phyloP scores from a whole-genome alignment of 2,888 invertebrate species.

The Orthosia gracilis region DNA sequence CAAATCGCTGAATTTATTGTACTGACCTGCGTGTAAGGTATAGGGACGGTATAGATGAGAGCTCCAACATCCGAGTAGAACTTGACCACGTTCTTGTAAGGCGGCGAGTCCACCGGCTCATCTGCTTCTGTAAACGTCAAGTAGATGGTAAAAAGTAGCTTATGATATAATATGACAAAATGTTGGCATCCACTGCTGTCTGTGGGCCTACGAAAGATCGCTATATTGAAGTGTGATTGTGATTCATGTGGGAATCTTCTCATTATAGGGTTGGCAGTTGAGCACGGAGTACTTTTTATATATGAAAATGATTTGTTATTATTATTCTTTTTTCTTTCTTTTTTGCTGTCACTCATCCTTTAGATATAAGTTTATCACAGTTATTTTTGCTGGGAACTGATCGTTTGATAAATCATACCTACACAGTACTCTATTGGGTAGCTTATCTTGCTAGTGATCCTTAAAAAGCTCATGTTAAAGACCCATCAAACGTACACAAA shows the following conservation, averaged over 20 bases:
- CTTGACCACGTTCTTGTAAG: constrained; percentile 96
- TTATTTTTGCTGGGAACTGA: not conserved
- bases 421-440: not conserved
- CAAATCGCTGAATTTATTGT: not conserved
- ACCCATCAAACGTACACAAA: not conserved
- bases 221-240: not conserved
- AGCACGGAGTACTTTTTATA: not conserved
- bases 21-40: constrained; percentile 94
- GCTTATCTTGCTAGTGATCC: not conserved
- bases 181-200: not conserved
- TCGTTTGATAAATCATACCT: not conserved
- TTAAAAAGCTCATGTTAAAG: not conserved
- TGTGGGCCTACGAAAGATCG: no score
- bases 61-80: constrained; percentile 97
- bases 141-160: not conserved
- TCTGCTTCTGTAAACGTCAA: constrained; percentile 77
- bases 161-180: no score
- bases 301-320: no score
- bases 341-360: no score
- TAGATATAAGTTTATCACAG: no score
- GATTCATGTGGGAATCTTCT: not conserved
- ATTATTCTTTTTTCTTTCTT: no score
- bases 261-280: not conserved
- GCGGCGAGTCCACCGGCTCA: constrained; percentile 81
- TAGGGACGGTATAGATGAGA: constrained; percentile 94